phyloP scores from a whole-genome alignment of 2,113 vertebrate species.

The Aptenodytes forsteri region DNA sequence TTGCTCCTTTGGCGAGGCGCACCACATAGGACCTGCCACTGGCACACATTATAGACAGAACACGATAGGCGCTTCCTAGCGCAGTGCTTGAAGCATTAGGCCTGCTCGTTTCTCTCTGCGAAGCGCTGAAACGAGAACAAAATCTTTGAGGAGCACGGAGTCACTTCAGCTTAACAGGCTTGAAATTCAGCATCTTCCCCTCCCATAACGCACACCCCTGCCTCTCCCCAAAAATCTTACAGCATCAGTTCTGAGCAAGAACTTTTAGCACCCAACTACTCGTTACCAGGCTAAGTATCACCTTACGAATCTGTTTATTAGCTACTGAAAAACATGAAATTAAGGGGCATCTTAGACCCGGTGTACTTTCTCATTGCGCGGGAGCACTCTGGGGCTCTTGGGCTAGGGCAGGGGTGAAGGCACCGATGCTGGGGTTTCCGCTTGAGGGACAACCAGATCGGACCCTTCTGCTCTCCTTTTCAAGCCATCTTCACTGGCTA shows the following conservation, averaged over 20 bases:
- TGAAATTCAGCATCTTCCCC: background rate
- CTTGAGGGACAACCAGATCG: background rate
- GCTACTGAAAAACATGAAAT: background rate
- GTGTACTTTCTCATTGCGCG: fast-evolving
- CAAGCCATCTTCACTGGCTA: background rate
- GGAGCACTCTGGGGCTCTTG: background rate
- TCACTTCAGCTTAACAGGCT: background rate
- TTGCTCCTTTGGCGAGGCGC: background rate
- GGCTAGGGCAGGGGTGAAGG: background rate
- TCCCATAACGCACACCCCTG: background rate
- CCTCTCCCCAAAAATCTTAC: background rate
- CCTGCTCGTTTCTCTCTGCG: background rate
- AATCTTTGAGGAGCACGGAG: background rate
- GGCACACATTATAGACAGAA: background rate
- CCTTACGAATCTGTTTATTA: background rate
- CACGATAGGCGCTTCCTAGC: fast-evolving
- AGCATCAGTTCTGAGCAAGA: background rate
- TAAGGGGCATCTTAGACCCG: background rate
- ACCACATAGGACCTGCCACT: background rate
- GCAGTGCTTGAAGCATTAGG: fast-evolving
- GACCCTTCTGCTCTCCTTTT: background rate
- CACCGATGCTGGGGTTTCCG: background rate
- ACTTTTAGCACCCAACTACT: background rate
- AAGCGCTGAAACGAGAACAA: background rate
- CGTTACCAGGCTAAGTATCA: background rate